phyloP scores from a whole-genome alignment of 1,140 invertebrate species.

The Branchinecta lynchi region DNA sequence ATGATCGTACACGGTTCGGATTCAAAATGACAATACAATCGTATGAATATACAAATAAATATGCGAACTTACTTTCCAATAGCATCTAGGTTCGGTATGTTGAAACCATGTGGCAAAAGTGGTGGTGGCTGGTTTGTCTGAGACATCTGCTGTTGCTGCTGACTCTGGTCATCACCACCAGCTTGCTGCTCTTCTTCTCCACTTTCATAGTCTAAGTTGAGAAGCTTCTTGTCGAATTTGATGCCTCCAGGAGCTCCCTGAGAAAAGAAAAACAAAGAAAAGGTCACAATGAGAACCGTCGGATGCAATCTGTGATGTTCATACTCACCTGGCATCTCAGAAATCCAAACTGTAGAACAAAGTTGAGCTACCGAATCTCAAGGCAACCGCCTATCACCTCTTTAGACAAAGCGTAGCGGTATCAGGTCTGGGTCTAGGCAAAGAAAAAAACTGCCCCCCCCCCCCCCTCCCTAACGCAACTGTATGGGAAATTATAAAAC shows the following conservation, averaged over 20 bases:
- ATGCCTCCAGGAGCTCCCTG: slow-evolving; percentile 33
- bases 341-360: no score
- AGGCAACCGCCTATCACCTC: no score
- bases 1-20: not conserved
- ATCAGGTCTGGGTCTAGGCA: no score
- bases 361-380: no score
- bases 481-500: no score
- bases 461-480: no score
- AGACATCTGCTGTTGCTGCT: slow-evolving; percentile 7
- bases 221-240: slow-evolving; percentile 50
- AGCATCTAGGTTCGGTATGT: slow-evolving; percentile 22
- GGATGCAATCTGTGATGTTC: no score
- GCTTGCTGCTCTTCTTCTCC: slow-evolving; percentile 52
- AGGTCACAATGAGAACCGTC: slow-evolving; percentile 8
- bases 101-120: slow-evolving; percentile 7
- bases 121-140: not conserved
- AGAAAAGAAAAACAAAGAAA: slow-evolving; percentile 19
- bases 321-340: no score
- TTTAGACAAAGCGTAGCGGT: no score
- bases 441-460: no score
- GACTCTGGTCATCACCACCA: slow-evolving; percentile 22
- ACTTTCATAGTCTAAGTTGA: slow-evolving; percentile 71
- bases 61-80: slow-evolving; percentile 24
- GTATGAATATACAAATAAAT: no score
- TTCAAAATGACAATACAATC: not conserved